phyloP scores from a whole-genome alignment of 2,888 invertebrate species.

The Drosophila cracens region DNA sequence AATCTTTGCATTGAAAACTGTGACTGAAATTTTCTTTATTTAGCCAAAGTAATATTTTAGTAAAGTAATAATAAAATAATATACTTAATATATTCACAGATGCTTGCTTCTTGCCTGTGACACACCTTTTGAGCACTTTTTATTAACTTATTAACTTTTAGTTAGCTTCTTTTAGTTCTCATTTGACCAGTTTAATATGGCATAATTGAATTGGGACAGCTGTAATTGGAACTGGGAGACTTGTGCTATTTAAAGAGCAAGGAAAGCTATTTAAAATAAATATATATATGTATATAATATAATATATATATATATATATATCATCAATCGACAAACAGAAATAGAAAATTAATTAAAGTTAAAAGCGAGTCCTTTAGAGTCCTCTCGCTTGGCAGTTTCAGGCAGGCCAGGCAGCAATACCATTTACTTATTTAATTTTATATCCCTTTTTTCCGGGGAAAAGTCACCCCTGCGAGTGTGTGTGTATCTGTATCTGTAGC shows the following conservation, averaged over 20 bases:
- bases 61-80: neutral
- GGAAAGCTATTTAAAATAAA: conserved; percentile 27
- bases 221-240: neutral
- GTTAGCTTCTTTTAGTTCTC: neutral
- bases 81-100: neutral
- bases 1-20: neutral
- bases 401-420: conserved; percentile 12
- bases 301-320: neutral
- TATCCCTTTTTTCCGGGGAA: conserved; percentile 59
- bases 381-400: conserved; percentile 17
- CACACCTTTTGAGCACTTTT: too few relatives aligned
- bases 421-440: conserved; percentile 45
- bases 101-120: neutral
- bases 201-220: conserved; percentile 1
- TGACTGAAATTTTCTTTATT: neutral
- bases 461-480: conserved; percentile 66
- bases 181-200: neutral
- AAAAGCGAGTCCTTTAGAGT: conserved; percentile 31
- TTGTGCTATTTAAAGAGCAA: neutral
- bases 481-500: conserved; percentile 32
- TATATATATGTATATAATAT: neutral
- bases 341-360: conserved; percentile 79
- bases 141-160: too few relatives aligned
- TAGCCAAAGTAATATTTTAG: neutral
- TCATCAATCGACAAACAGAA: conserved; percentile 35